phyloP scores from a whole-genome alignment of 2,797 vertebrate species.

The Karalla daura region DNA sequence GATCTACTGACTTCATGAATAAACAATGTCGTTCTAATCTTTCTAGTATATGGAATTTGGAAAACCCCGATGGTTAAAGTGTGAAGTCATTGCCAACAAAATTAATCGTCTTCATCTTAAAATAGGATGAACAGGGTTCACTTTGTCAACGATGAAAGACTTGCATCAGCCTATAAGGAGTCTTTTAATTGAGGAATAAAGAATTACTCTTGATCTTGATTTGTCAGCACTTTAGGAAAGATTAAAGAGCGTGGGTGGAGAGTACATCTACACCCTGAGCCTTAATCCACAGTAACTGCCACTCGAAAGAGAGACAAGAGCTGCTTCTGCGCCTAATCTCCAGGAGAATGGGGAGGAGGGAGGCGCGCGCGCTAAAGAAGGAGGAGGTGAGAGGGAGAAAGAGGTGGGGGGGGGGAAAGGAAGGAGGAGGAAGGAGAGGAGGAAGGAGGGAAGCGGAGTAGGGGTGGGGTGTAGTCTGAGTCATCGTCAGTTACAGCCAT shows the following conservation, averaged over 20 bases:
- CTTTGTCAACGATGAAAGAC: neutral
- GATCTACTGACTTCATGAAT: too few relatives aligned
- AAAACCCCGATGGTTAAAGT: neutral
- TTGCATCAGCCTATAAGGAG: neutral
- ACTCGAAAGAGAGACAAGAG: constrained; percentile 31
- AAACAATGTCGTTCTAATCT: too few relatives aligned
- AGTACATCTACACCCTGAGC: neutral
- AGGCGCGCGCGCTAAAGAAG: neutral
- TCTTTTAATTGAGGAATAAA: neutral
- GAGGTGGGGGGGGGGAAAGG: neutral
- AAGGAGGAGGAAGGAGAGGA: neutral
- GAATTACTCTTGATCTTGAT: neutral
- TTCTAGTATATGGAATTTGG: neutral
- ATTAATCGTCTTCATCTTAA: neutral
- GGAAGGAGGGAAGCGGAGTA: neutral
- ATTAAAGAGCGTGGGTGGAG: neutral
- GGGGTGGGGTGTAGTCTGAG: constrained; percentile 52
- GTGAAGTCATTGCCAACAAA: neutral
- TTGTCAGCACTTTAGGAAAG: constrained; percentile 7
- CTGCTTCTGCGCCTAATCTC: neutral
- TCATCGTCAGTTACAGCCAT: constrained; percentile 59
- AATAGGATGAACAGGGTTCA: neutral
- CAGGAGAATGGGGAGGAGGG: neutral
- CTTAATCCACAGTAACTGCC: constrained; percentile 5
- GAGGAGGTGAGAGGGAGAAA: neutral